Evolutionary conservation across 2,113 vertebrate species (phyloP), one percentile per base, ranked within the genome.

Genomic region (Falcunculus frontatus): DNA sequence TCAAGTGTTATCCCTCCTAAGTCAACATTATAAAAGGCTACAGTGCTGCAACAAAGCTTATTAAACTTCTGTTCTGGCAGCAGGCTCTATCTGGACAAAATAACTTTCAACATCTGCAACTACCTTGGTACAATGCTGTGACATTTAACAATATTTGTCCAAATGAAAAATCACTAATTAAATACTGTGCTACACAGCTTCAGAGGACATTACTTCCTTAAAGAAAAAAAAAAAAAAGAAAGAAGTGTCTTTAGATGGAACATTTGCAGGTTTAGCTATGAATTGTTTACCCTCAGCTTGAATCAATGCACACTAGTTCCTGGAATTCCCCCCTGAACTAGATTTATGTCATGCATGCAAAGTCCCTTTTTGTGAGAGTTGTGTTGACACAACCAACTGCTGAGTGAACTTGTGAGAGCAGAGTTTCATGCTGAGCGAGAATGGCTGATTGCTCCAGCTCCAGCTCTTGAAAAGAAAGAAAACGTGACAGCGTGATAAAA

Each of bases 331-430:
- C 65, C 82, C 87, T 62, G 91, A 96, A 97, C 81, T 63, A 95
- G 88, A 86, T 90, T 91, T 59, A 87, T 96, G 86, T 93, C 90
- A 76, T 84, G 80, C 84, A 90, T 83, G 91, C 92, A 90, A 97
- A 97, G 94, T 70, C 87, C 87, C 72, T 96, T 97, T 96, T 91
- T 97, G 93, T 93, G 93, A 79, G 93, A 92, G 84, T 18, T 77
- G 93, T 98, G 97, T 98, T 98, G 97, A 97, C 96, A 97, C 81
- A 97, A 86, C 96, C 97, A 95, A 98, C 98, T 90, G 97, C 98
- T 97, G 97, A 89, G 97, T 70, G 94, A 96, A 96, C 95, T 97
- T 95, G 96, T 95, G 95, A 96, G 84, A 96, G 89, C 75, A 67
- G 75, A 91, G 93, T 20, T 69, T 86, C 97, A 87, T 25, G 96